Percentiles rank a stretch among this genome's conserved stretches.
These are phyloP conservation scores for Chaenogobius annularis DNA, from an alignment of 2,113 vertebrate species.

Conservation along the genomic window DNA sequence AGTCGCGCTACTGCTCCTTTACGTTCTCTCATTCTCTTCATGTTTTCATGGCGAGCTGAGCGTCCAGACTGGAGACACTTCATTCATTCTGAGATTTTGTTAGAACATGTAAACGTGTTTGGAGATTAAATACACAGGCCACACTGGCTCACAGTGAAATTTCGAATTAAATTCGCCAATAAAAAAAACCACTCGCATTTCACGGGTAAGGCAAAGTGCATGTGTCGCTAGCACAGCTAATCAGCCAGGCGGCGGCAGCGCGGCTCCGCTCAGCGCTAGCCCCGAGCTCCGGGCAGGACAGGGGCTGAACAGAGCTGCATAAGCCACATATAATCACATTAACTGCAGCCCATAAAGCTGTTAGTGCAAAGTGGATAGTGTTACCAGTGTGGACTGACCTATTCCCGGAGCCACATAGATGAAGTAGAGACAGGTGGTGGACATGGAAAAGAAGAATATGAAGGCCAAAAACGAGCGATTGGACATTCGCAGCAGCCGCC, in stretches of 20 bases:
- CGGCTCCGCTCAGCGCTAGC: background rate
- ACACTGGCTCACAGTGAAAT: background rate
- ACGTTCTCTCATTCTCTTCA: background rate
- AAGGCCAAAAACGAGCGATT: slow-evolving; percentile 93
- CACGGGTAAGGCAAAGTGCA: background rate
- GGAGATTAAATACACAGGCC: background rate
- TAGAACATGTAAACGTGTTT: background rate
- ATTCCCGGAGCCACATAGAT: slow-evolving; percentile 94
- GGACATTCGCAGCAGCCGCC: slow-evolving; percentile 87
- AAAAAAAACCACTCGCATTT: background rate
- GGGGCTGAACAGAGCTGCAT: slow-evolving; percentile 1
- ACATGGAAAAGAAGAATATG: slow-evolving; percentile 95
- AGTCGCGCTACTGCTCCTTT: background rate
- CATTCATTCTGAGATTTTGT: background rate
- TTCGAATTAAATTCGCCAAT: too few relatives aligned
- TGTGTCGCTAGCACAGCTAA: slow-evolving; percentile 6
- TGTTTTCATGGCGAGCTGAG: background rate
- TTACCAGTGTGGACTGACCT: slow-evolving; percentile 77
- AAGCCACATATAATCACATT: slow-evolving; percentile 41
- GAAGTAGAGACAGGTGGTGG: slow-evolving; percentile 94
- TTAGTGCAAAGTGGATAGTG: slow-evolving; percentile 5
- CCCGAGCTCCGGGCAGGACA: slow-evolving; percentile 3
- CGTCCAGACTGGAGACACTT: background rate
- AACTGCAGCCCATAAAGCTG: slow-evolving; percentile 12
- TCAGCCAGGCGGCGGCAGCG: slow-evolving; percentile 31